These are phyloP conservation scores for Lingula anatina DNA, from an alignment of 2,888 invertebrate genomes.

Conservation along the genomic window DNA sequence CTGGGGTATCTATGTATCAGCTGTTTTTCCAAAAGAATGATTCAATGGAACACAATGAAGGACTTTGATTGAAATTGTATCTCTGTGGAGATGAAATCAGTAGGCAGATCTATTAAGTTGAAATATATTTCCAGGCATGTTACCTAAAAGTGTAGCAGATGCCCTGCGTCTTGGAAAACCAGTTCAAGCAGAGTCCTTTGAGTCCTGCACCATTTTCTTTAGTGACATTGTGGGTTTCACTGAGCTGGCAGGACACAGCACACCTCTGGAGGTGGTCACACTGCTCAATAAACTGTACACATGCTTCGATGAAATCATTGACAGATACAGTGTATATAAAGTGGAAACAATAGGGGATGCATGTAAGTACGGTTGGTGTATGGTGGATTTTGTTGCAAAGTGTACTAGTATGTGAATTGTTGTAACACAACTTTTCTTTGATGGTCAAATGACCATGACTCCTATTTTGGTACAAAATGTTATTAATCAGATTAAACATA, in stretches of 20 bases:
- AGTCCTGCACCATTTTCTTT: constrained; percentile 37
- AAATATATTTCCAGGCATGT: constrained; percentile 41
- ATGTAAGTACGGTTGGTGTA: constrained; percentile 20
- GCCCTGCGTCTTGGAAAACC: constrained; percentile 25
- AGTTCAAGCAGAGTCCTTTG: constrained; percentile 27
- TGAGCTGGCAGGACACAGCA: constrained; percentile 26
- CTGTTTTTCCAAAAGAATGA: no score
- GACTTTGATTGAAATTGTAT: no score
- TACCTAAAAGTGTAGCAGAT: constrained; percentile 35
- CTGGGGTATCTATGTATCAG: no score
- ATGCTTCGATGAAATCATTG: constrained; percentile 37
- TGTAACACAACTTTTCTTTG: background rate
- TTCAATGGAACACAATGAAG: no score
- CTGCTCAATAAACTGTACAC: constrained; percentile 40
- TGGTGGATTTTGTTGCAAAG: no score
- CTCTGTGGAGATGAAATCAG: no score
- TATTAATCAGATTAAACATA: no score
- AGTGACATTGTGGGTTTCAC: constrained; percentile 43
- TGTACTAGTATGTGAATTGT: background rate
- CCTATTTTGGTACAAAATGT: no score
- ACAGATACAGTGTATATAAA: constrained; percentile 38
- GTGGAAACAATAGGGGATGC: constrained; percentile 45
- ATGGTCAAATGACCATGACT: background rate
- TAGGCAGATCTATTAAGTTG: no score
- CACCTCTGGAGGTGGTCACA: constrained; percentile 31